Evolutionary conservation across 1,140 invertebrate genomes (phyloP).

Genomic region (Nebria ingens): DNA sequence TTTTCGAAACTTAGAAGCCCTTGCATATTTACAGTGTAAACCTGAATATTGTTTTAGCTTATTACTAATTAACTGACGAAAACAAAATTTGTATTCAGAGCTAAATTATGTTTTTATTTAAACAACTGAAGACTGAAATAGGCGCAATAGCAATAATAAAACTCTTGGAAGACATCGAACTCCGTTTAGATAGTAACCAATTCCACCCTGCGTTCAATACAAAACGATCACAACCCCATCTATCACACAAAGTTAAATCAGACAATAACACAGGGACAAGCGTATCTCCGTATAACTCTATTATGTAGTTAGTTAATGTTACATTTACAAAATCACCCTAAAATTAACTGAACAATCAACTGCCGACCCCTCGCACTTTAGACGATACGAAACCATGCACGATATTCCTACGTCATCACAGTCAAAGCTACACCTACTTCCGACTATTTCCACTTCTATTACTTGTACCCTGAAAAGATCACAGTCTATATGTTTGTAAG

Average conservation of each 20-base stretch:
- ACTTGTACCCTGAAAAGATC: background rate
- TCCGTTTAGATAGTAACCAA: no score
- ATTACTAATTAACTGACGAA: no score
- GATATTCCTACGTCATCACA: background rate
- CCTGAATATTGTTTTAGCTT: no score
- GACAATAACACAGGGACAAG: background rate
- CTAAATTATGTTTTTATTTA: no score
- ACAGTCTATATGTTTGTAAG: no score
- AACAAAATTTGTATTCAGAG: no score
- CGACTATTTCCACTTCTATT: background rate
- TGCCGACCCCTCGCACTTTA: background rate
- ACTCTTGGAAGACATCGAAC: no score
- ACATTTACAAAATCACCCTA: background rate
- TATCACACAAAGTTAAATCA: background rate
- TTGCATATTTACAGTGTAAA: no score
- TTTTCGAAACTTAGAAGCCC: no score
- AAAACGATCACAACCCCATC: background rate
- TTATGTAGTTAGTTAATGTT: background rate
- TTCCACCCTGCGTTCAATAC: background rate
- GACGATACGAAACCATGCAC: background rate
- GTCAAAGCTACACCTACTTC: no score
- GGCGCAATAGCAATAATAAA: no score
- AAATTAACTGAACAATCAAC: background rate
- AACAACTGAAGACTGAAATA: no score
- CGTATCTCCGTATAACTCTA: background rate